Percentiles rank a stretch among this genome's conserved stretches.
Conservation (phyloP, 2,888 invertebrate species). For the Limnephilus auricula region DNA sequence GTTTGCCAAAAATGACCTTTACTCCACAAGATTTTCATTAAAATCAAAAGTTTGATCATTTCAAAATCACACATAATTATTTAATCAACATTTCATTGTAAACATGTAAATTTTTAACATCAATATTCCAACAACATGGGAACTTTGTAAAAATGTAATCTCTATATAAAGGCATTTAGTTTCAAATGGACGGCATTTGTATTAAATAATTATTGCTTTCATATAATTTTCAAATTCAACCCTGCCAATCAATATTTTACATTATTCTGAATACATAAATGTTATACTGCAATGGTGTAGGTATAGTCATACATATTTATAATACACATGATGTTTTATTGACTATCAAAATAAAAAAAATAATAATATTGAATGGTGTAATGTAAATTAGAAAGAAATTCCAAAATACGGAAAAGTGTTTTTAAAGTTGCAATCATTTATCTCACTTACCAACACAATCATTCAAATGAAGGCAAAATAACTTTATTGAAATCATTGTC, state of each 20-base stretch:
- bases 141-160: constrained; percentile 11
- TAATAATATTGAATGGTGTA: background rate
- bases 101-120: background rate
- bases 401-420: background rate
- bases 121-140: background rate
- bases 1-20: background rate
- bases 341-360: background rate
- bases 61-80: background rate
- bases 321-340: background rate
- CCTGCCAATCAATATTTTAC: constrained; percentile 30
- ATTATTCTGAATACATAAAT: constrained; percentile 20
- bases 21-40: background rate
- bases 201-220: constrained; percentile 42
- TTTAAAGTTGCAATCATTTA: background rate
- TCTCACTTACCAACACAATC: background rate
- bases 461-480: background rate
- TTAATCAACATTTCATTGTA: constrained; percentile 4
- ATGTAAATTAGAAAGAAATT: background rate
- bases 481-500: background rate
- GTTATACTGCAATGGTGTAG: constrained; percentile 18
- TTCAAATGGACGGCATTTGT: constrained; percentile 44
- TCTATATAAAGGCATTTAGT: constrained; percentile 34
- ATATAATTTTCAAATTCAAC: background rate
- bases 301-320: background rate
- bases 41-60: constrained; percentile 7